Evolutionary conservation across 2,797 vertebrate species (phyloP).

Genomic region (Ciconia nigra): DNA sequence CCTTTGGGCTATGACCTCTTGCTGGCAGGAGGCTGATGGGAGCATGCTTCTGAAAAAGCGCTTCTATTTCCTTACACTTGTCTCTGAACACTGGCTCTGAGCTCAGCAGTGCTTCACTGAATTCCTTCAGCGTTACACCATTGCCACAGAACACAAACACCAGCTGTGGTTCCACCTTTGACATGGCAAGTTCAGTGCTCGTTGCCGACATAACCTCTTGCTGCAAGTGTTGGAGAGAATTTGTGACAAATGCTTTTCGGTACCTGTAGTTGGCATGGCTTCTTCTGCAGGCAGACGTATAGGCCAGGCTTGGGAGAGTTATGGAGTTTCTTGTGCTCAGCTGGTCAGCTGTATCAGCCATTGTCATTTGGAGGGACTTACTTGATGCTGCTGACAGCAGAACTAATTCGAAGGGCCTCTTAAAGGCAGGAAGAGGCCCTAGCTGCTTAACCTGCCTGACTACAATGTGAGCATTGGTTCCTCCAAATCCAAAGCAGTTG

Average conservation of each 20-base stretch:
- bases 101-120: conserved; percentile 80
- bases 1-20: conserved; percentile 53
- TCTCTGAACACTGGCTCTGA: conserved; percentile 79
- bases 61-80: conserved; percentile 81
- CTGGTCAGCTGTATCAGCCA: conserved; percentile 71
- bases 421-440: background rate
- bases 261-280: conserved; percentile 81
- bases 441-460: conserved; percentile 76
- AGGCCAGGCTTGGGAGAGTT: conserved; percentile 78
- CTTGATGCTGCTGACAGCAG: conserved; percentile 81
- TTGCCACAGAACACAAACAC: conserved; percentile 89
- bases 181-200: conserved; percentile 23
- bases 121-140: conserved; percentile 76
- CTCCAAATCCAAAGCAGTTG: conserved; percentile 91
- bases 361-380: conserved; percentile 73
- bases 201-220: conserved; percentile 59
- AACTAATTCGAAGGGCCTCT: conserved; percentile 71
- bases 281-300: conserved; percentile 86
- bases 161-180: conserved; percentile 64
- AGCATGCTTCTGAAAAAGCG: conserved; percentile 71
- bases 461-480: conserved; percentile 86
- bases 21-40: conserved; percentile 66
- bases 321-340: conserved; percentile 53
- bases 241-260: conserved; percentile 77
- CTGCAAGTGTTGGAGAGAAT: conserved; percentile 77